Base-by-base conservation (phyloP, 2,797 vertebrate genomes). In the Parauchenoglanis punctatus region DNA sequence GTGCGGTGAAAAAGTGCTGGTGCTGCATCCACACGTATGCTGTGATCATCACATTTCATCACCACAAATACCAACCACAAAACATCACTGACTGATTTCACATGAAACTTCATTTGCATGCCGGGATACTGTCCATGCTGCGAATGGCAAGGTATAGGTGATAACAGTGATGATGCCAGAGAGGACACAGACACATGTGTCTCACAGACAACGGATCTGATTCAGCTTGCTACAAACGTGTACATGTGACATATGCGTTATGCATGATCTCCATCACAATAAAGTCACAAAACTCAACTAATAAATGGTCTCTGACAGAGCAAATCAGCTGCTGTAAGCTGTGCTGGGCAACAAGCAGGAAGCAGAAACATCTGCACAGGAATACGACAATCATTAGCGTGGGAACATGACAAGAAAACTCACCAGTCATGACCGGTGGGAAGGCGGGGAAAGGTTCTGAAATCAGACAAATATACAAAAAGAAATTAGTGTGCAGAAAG, bases 401-500 rank as follows among this genome's bases (percentile, higher is more conserved):
- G 65, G n/a, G 59, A 83, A 72, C 25, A 72, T 52, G 85, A 63
- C 7, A 80, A 25, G 8, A 67, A 92, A 92, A 95, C 96, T 96
- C 93, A 96, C 96, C 96, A 86, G 93, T 94, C 92, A 97, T 96
- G 94, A 97, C 97, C 86, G 97, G 97, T 90, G 97, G 97, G 91
- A 99, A 97, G 89, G 97, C 97, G 68, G 96, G 96, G 89, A 97
- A 96, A 86, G 98, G 98, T 93, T 98, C 98, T 99, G 96, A 84
- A 90, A 89, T 88, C 58, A 78, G 85, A 89, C 76, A 93, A 86
- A 91, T 80, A 72, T 83, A 72, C 15, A 58, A 25, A 85, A 61
- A 85, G 65, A 59, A 76, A 87, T 84, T 81, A 81, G 46, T 20
- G 28, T 35, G 44, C 49, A 88, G 65, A 78, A 49, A 46, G 40